Base-by-base conservation (phyloP, 1,140 invertebrate species). In the Lerema accius region DNA sequence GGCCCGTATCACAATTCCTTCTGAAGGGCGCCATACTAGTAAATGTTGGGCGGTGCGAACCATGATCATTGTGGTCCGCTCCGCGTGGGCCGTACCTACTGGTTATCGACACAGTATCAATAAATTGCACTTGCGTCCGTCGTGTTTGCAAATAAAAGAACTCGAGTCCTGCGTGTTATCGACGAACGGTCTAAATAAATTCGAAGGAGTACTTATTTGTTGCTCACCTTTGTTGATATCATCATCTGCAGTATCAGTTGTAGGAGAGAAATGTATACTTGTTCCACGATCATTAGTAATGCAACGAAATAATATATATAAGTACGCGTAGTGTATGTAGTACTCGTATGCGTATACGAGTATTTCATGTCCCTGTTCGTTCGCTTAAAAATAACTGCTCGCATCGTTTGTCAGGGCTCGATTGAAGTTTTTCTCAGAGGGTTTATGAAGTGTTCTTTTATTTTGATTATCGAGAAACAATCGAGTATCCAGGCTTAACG, bases 151-250 rank as follows among this genome's bases (percentile, higher is more conserved):
- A 88, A 86, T 82, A 88, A 88, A 87, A 90, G 82, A 83, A 83
- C 63, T 63, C 58, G 63, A 75, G 73, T 71, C 73, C 74, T 73
- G 67, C 65, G 74, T 72, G 78, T 80, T 90, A 90, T 90, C 87
- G 82, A 80, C 78, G 73, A 82, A 82, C 78, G 77, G 83, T 82
- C 82, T 81, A 80, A 85, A 90, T 90, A 90, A 88, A 90, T 86
- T 84, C 76, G 77, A 81, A 77, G 79, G 73, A 81, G 73, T 80
- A 75, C 78, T 77, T 78, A 83, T 86, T 82, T 84, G 81, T 88
- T 80, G 73, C 64, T 78, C 59, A 53, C 73, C 76, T 73, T 65
- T 62, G 50, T 74, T 74, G 86, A 89, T 89, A 89, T 86, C 80
- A 86, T 84, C 84, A 81, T 83, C 72, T 68, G 65, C 63, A 32